Conservation (phyloP, 1,140 invertebrate species). For the Octopus bimaculoides region DNA sequence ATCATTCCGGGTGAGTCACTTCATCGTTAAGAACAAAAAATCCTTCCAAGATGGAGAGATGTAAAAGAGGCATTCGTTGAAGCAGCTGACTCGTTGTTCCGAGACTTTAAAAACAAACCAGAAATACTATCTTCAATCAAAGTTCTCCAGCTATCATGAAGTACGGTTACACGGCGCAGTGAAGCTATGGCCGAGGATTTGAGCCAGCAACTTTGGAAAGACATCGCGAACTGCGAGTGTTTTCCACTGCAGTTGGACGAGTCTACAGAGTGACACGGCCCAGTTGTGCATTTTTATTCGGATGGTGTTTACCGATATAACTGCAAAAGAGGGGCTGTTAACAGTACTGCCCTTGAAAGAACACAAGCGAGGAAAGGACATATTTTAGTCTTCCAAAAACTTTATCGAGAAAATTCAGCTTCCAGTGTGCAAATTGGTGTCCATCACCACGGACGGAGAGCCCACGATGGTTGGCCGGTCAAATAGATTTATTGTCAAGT, state of each 20-base stretch:
- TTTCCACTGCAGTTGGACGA: neutral
- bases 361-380: neutral
- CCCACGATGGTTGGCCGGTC: neutral
- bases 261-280: slow-evolving; percentile 1
- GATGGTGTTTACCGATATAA: neutral
- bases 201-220: neutral
- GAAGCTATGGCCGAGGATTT: neutral
- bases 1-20: slow-evolving; percentile 1
- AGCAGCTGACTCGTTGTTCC: slow-evolving; percentile 5
- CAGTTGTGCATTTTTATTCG: neutral
- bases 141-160: neutral
- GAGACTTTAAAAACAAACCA: slow-evolving; percentile 14
- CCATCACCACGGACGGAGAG: neutral
- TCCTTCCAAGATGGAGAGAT: slow-evolving; percentile 1
- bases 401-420: neutral
- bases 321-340: neutral
- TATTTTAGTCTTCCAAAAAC: neutral
- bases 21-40: neutral
- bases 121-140: slow-evolving; percentile 11
- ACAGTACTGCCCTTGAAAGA: slow-evolving; percentile 1
- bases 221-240: slow-evolving; percentile 6
- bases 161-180: neutral
- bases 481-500: neutral
- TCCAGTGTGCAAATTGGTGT: neutral
- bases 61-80: slow-evolving; percentile 7